Base-by-base conservation (phyloP, 1,140 invertebrate genomes). In the Plodia interpunctella region DNA sequence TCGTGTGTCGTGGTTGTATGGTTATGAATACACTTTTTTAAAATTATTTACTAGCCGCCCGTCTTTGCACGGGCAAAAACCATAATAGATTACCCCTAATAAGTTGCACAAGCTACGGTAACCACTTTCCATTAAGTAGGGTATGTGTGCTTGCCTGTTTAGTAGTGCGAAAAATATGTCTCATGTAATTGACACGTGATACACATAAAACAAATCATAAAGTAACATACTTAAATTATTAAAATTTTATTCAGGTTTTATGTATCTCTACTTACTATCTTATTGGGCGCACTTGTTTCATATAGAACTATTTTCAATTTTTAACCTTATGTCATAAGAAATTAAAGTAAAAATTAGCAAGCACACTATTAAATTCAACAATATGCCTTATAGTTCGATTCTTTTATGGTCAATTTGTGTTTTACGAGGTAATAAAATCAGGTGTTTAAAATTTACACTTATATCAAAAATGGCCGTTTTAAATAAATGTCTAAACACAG, bases 361-460 rank as follows among this genome's bases (percentile, higher is more conserved):
- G 2, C 21, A 25, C 21, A 25, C 6, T 25, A 25, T 25, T 25
- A 56, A 54, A 62, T 56, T 38, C 57, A 52, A 38, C 49, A 30
- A 32, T 35, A 51, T 51, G 49, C 8, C 20, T 5, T 18, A 51
- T 20, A 20, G 59, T 60, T 54, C 30, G 60, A 44, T 58, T 44
- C 13, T 66, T 74, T 74, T 64, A 73, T 60, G 65, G 65, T 62
- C 62, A 74, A 76, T 74, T 74, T 63, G 57, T 64, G 62, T 52
- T 65, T 74, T 68, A 66, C 51, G 21, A 53, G 15, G 50, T 57
- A 49, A 65, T 77, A 64, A 74, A 77, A 77, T 77, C 72, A 74
- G 69, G 74, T 74, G 74, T 77, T n/a, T 66, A 64, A 49, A 70
- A 18, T 68, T 73, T 69, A 67, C 70, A 68, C 30, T 44, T 15